These are phyloP conservation scores for Gryon sp. DNA, from an alignment of 1,140 invertebrate genomes.

Conservation along the genomic window DNA sequence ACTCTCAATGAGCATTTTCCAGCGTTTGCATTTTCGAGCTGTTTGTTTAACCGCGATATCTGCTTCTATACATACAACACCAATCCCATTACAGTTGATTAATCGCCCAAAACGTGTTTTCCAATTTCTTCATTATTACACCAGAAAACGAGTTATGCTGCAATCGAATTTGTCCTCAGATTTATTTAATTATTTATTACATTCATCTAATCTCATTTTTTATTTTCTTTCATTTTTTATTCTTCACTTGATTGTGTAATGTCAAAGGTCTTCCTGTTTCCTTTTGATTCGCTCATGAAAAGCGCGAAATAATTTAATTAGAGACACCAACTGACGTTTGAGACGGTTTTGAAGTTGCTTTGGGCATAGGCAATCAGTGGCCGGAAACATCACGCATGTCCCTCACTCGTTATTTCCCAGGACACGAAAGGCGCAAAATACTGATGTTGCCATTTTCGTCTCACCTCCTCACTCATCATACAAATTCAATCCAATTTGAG, in stretches of 20 bases:
- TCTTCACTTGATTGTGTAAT: too few relatives aligned
- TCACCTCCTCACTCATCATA: constrained; percentile 19
- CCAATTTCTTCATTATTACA: constrained; percentile 3
- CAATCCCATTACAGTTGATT: constrained; percentile 28
- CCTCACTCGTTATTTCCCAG: constrained; percentile 45
- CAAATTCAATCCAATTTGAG: constrained; percentile 36
- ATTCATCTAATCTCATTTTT: too few relatives aligned
- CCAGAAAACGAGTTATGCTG: neutral
- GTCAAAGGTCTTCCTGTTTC: too few relatives aligned
- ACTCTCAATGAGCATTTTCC: constrained; percentile 49
- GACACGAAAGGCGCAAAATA: constrained; percentile 36
- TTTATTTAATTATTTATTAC: too few relatives aligned
- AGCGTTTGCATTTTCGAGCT: constrained; percentile 51
- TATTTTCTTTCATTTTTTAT: too few relatives aligned
- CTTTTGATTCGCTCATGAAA: neutral
- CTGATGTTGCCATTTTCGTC: constrained; percentile 50
- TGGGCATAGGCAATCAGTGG: constrained; percentile 63
- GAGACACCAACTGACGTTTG: constrained; percentile 4
- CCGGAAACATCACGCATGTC: constrained; percentile 67
- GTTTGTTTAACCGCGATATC: constrained; percentile 59
- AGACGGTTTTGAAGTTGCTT: constrained; percentile 32
- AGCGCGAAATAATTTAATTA: constrained; percentile 36
- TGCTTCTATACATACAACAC: neutral
- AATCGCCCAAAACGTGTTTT: constrained; percentile 28
- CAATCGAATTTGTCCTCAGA: too few relatives aligned